phyloP scores from a whole-genome alignment of 2,113 vertebrate species.

The Eurypyga helias region DNA sequence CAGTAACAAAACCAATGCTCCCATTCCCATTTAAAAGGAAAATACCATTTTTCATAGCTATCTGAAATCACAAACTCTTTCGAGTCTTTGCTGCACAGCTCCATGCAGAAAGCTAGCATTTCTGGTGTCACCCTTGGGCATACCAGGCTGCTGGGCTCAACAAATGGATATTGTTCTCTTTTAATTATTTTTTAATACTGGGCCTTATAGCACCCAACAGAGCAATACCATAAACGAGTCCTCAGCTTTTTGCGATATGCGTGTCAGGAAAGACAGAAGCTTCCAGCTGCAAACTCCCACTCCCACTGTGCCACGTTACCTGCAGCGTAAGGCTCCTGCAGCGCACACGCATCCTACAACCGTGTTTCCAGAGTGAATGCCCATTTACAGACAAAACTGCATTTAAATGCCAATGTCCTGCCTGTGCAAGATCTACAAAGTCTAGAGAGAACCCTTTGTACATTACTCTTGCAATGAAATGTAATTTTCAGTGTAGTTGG shows the following conservation, averaged over 20 bases:
- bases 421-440: not conserved
- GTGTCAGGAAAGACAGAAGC: not conserved
- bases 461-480: not conserved
- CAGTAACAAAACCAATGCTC: not conserved
- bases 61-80: not conserved
- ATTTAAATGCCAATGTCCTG: not conserved
- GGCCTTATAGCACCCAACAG: not conserved
- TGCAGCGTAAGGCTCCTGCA: not conserved
- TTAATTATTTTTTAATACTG: not conserved
- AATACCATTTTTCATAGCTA: not conserved
- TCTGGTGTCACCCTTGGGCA: not conserved
- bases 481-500: not conserved
- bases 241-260: not conserved
- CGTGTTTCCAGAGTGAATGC: not conserved
- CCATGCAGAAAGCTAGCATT: fast-evolving
- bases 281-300: not conserved
- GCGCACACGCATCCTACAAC: fast-evolving
- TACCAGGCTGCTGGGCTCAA: not conserved
- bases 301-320: not conserved
- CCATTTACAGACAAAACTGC: not conserved
- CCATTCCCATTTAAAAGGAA: not conserved
- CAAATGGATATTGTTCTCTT: not conserved
- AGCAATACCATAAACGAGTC: not conserved
- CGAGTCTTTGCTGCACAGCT: not conserved
- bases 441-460: not conserved